These are phyloP conservation scores for Oncorhynchus gorbuscha DNA, from an alignment of 2,113 vertebrate genomes.

Conservation along the genomic window DNA sequence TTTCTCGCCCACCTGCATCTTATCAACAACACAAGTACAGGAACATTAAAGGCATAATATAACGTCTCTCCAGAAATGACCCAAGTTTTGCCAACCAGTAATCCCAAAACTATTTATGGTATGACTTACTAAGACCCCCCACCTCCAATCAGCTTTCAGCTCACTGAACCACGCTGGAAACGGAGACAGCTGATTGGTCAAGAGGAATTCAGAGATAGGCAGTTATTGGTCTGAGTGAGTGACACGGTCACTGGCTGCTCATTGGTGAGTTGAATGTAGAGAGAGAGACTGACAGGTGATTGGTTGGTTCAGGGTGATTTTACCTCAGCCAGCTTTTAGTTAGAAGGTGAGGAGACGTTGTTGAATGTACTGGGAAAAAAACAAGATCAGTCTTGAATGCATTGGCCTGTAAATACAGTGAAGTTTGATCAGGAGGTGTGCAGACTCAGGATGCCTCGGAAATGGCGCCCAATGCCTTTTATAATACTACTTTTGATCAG, in stretches of 20 bases:
- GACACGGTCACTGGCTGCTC: neutral
- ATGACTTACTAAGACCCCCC: constrained; percentile 3
- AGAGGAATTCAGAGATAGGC: constrained; percentile 1
- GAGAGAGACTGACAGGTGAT: neutral
- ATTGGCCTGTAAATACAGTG: no score
- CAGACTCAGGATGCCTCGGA: neutral
- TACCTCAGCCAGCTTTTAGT: neutral
- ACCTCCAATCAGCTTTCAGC: constrained; percentile 27
- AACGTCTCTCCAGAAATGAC: constrained; percentile 12
- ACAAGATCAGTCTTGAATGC: neutral
- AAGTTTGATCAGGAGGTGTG: neutral
- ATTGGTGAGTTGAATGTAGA: neutral
- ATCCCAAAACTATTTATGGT: constrained; percentile 4
- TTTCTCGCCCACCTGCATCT: constrained; percentile 20
- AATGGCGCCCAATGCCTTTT: no score
- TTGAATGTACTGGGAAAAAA: neutral
- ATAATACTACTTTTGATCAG: no score
- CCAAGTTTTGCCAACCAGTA: neutral
- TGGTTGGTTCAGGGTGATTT: neutral
- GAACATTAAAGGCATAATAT: constrained; percentile 18
- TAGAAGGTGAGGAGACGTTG: neutral
- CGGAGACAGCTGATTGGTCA: constrained; percentile 20
- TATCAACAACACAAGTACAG: constrained; percentile 12
- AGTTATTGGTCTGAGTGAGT: constrained; percentile 2
- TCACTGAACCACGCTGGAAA: constrained; percentile 13